These are phyloP conservation scores for Baronia brevicornis DNA, from an alignment of 2,888 invertebrate genomes.

Conservation along the genomic window DNA sequence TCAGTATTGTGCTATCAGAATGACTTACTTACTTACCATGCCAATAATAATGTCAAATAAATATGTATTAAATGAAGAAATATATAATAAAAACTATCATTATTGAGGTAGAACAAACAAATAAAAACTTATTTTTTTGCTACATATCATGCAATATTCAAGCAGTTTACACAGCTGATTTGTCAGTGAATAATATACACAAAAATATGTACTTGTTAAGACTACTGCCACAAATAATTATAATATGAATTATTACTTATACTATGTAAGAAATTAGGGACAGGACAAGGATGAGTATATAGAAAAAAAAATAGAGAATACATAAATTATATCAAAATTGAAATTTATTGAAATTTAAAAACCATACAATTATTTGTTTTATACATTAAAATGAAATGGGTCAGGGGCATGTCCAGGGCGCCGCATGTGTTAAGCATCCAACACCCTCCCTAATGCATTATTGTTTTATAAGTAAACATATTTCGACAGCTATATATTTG, in stretches of 20 bases:
- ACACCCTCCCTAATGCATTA: constrained; percentile 49
- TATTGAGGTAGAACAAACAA: constrained; percentile 65
- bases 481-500: constrained; percentile 70
- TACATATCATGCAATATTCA: constrained; percentile 69
- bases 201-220: constrained; percentile 51
- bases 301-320: constrained; percentile 71
- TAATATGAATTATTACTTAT: constrained; percentile 37
- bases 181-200: constrained; percentile 54
- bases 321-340: constrained; percentile 74
- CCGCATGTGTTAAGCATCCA: constrained; percentile 37
- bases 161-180: constrained; percentile 56
- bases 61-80: constrained; percentile 39
- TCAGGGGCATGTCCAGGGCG: constrained; percentile 38
- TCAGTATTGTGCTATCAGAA: too few species aligned
- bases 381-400: constrained; percentile 75
- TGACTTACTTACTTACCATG: constrained; percentile 18
- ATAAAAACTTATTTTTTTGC: constrained; percentile 61
- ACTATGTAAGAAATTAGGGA: constrained; percentile 65
- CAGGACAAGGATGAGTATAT: constrained; percentile 56
- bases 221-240: constrained; percentile 71
- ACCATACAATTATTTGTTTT: constrained; percentile 72
- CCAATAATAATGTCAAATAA: constrained; percentile 48
- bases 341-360: constrained; percentile 74
- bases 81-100: constrained; percentile 53
- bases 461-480: too few species aligned